phyloP scores from a whole-genome alignment of 2,113 vertebrate genomes.

The Anoura caudifer region DNA sequence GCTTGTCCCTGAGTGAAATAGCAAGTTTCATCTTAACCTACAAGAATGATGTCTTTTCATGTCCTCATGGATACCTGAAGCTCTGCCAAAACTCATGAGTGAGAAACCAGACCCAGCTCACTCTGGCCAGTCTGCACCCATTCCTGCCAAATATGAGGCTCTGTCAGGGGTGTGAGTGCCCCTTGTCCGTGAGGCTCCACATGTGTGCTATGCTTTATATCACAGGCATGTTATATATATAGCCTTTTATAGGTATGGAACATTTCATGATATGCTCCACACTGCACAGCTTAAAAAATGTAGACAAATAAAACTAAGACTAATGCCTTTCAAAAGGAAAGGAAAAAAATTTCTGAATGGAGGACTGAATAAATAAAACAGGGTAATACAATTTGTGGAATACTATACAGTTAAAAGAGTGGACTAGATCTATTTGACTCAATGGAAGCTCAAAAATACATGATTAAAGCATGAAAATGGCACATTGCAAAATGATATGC shows the following conservation, averaged over 20 bases:
- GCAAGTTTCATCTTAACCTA: not conserved
- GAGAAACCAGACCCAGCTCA: constrained; percentile 13
- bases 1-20: not conserved
- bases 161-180: too few relatives aligned
- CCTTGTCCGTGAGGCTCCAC: not conserved
- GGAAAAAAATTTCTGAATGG: not conserved
- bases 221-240: too few relatives aligned
- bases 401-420: not conserved
- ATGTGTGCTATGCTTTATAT: rapidly evolving
- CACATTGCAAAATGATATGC: not conserved
- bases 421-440: not conserved
- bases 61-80: not conserved
- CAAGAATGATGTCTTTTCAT: constrained; percentile 36
- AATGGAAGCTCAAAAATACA: not conserved
- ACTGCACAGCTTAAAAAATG: not conserved
- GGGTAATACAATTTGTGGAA: not conserved
- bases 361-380: not conserved
- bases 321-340: not conserved
- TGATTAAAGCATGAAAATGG: not conserved
- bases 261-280: not conserved
- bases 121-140: not conserved
- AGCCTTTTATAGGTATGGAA: not conserved
- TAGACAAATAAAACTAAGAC: not conserved
- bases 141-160: not conserved
- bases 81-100: not conserved